A percentile compares a stretch with the other conserved stretches of the same genome.
These are phyloP conservation scores for Elanus axillaris DNA, from an alignment of 2,113 vertebrate genomes.

Conservation along the genomic window DNA sequence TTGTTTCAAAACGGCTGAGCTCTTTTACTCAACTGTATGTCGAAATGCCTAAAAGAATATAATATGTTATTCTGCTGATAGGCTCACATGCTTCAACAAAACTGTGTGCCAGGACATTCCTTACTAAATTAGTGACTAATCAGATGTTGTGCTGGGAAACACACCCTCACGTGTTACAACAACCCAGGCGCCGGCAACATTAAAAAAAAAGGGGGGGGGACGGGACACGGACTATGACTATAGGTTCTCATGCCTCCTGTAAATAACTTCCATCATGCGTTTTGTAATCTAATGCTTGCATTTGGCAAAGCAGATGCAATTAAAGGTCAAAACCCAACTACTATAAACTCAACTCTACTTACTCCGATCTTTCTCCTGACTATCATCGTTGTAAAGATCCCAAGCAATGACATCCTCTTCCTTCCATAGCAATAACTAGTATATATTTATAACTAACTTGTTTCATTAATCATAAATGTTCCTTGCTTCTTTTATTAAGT, in stretches of 20 bases:
- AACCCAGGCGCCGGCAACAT: background rate
- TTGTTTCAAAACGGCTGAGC: background rate
- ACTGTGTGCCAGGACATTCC: constrained; percentile 62
- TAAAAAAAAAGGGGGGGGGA: background rate
- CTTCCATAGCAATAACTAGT: background rate
- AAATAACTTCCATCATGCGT: constrained; percentile 64
- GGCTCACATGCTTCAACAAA: constrained; percentile 52
- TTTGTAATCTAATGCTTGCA: constrained; percentile 56
- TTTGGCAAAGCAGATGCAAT: constrained; percentile 31
- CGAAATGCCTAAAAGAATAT: constrained; percentile 29
- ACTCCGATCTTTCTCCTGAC: background rate
- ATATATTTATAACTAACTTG: background rate
- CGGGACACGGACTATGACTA: background rate
- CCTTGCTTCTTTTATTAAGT: background rate
- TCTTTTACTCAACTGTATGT: background rate
- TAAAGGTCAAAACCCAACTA: constrained; percentile 59
- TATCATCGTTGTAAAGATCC: background rate
- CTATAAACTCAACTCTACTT: background rate
- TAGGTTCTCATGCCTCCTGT: constrained; percentile 37
- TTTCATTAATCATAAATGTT: background rate
- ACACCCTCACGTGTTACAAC: constrained; percentile 71
- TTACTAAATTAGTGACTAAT: constrained; percentile 69
- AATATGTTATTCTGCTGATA: constrained; percentile 54
- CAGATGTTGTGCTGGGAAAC: constrained; percentile 56
- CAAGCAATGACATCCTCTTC: background rate